These are phyloP conservation scores for Rhizomys pruinosus DNA, from an alignment of 2,113 vertebrate species.

Conservation along the genomic window DNA sequence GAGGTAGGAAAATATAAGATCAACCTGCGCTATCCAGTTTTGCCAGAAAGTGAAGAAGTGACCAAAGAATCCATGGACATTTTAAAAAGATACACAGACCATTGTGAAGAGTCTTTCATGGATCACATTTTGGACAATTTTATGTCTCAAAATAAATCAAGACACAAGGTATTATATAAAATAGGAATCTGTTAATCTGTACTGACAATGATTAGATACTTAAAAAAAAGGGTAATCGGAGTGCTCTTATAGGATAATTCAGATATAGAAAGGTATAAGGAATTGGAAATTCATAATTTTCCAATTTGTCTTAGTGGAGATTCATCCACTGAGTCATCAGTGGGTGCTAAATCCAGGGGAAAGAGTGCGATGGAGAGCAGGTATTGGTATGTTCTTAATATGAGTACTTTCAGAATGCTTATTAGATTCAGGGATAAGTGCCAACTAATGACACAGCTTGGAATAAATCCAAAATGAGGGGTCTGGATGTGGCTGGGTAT, in stretches of 20 bases:
- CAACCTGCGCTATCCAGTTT: neutral
- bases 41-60: neutral
- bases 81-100: neutral
- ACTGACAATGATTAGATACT: neutral
- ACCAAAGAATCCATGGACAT: neutral
- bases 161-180: neutral
- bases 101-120: neutral
- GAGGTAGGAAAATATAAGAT: neutral
- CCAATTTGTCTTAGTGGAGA: neutral
- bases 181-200: neutral
- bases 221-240: neutral
- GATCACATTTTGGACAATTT: neutral
- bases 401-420: neutral
- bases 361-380: neutral
- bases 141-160: slow-evolving; percentile 28
- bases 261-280: slow-evolving; percentile 18
- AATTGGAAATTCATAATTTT: slow-evolving; percentile 23
- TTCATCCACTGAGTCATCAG: neutral
- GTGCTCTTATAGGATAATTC: neutral
- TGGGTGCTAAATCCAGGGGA: neutral
- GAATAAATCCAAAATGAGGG: too few species aligned
- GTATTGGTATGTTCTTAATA: slow-evolving; percentile 1
- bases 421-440: neutral
- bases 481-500: too few species aligned
- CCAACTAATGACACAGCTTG: neutral